These are phyloP conservation scores for Vulpes vulpes DNA, from an alignment of 2,113 vertebrate genomes.

Conservation along the genomic window DNA sequence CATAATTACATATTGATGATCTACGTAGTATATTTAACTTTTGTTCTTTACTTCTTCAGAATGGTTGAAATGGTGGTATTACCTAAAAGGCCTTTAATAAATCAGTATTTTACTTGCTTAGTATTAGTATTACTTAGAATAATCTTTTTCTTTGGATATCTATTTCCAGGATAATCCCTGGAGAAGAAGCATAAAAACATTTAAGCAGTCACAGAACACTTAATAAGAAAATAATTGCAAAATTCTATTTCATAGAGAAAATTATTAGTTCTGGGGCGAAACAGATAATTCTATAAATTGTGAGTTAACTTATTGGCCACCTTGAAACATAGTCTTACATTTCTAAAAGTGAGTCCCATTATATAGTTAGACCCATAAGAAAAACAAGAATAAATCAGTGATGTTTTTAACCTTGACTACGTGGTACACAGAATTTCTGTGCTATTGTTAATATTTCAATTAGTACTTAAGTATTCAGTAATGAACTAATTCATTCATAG, in stretches of 20 bases:
- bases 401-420: constrained; percentile 21
- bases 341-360: constrained; percentile 37
- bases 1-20: not conserved
- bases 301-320: constrained; percentile 42
- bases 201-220: constrained; percentile 53
- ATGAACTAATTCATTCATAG: not conserved
- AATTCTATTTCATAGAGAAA: constrained; percentile 39
- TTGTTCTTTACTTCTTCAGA: not conserved
- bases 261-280: constrained; percentile 51
- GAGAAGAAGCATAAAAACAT: constrained; percentile 54
- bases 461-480: not conserved
- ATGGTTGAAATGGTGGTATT: not conserved
- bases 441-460: constrained; percentile 26
- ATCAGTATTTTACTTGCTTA: not conserved
- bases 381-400: not conserved
- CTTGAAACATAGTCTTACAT: constrained; percentile 8
- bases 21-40: not conserved
- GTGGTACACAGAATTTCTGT: not conserved
- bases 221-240: constrained; percentile 71
- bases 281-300: constrained; percentile 39
- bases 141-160: constrained; percentile 24
- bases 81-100: not conserved
- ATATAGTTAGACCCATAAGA: not conserved
- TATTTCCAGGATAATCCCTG: not conserved
- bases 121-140: not conserved